Percentiles rank a stretch among this genome's conserved stretches.
Evolutionary conservation across 2,797 vertebrate species (phyloP).

Genomic region (Melanotaenia maccullochi): DNA sequence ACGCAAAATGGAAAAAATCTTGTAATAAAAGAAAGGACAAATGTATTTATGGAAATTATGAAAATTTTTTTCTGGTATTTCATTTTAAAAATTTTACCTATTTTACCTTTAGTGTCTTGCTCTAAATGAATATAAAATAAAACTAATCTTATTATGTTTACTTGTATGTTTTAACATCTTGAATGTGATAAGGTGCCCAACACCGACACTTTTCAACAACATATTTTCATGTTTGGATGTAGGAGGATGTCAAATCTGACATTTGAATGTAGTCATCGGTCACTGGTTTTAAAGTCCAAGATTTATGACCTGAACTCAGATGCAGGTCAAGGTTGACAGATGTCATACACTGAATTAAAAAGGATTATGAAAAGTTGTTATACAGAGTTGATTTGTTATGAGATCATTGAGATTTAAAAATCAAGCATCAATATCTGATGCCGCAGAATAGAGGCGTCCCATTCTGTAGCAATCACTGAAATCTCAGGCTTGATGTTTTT

Average conservation of each 20-base stretch:
- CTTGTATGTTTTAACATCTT: no score
- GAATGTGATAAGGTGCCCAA: not conserved
- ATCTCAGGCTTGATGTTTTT: constrained; percentile 52
- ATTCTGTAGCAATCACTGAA: constrained; percentile 40
- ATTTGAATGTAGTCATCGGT: constrained; percentile 1
- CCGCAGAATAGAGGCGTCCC: constrained; percentile 33
- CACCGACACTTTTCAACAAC: not conserved
- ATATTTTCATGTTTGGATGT: not conserved
- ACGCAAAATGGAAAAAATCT: no score
- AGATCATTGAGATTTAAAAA: constrained; percentile 40
- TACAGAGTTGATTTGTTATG: constrained; percentile 9
- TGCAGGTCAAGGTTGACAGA: not conserved
- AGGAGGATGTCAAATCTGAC: not conserved
- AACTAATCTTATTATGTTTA: no score
- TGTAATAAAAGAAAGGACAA: no score
- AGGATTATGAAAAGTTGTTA: constrained; percentile 29
- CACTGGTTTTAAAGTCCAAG: constrained; percentile 11
- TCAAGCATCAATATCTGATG: constrained; percentile 24
- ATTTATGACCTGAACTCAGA: not conserved
- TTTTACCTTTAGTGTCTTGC: no score
- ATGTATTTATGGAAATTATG: no score
- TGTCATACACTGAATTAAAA: constrained; percentile 20
- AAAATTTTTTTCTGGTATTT: no score
- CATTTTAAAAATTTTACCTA: no score
- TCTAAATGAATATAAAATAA: no score